phyloP scores from a whole-genome alignment of 2,888 invertebrate species.

The Ypsolopha sequella region DNA sequence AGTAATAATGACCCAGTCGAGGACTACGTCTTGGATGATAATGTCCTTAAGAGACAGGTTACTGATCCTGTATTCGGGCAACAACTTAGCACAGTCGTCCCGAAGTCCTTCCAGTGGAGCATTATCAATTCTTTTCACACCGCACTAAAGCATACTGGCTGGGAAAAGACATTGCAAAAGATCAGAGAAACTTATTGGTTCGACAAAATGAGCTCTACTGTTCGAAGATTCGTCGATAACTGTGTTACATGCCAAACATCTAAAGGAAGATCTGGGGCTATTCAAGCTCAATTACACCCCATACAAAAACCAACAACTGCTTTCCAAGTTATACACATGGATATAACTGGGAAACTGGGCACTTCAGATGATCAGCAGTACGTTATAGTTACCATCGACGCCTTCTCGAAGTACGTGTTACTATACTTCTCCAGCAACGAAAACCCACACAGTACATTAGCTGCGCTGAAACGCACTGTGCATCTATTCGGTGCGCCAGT shows the following conservation, averaged over 20 bases:
- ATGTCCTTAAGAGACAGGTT: conserved; percentile 3
- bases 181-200: conserved; percentile 15
- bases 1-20: neutral
- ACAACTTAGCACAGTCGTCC: neutral
- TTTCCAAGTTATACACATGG: conserved; percentile 17
- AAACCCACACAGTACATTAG: conserved; percentile 5
- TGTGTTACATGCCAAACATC: conserved; percentile 16
- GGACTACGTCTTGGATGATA: conserved; percentile 7
- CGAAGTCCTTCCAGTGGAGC: neutral
- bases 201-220: conserved; percentile 13
- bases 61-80: neutral
- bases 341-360: conserved; percentile 16
- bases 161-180: conserved; percentile 1
- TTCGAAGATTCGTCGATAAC: conserved; percentile 15
- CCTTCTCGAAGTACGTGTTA: conserved; percentile 7
- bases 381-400: conserved; percentile 15
- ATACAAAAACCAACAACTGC: conserved; percentile 13
- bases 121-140: neutral
- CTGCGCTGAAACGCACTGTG: conserved; percentile 10
- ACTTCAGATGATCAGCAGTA: conserved; percentile 11
- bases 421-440: neutral
- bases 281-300: conserved; percentile 15
- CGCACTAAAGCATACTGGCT: neutral
- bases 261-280: conserved; percentile 17
- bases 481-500: conserved; percentile 12